Base-by-base conservation (phyloP, 2,113 vertebrate genomes). In the Drymodes brunneopygia region DNA sequence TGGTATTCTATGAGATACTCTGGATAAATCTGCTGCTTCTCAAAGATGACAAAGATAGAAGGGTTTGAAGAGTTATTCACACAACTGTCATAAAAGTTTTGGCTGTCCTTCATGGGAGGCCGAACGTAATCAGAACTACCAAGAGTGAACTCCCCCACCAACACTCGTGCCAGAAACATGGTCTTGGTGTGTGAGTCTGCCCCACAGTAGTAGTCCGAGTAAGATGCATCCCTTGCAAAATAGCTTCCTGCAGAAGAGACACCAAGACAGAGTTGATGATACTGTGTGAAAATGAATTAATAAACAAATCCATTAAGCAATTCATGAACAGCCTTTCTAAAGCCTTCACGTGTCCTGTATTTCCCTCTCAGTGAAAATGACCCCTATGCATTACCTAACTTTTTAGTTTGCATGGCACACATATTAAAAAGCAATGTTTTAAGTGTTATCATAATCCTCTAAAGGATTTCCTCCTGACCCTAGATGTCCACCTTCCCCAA, bases 1-100 rank as follows among this genome's bases (percentile, higher is more conserved):
- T 94, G 36, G 38, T 99, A 99, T 42, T 98, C 94, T 67, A 99
- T 98, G 56, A 99, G 75, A 69, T 99, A 99, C 95, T 99, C 99
- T 0, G 99, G 99, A 92, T 99, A 99, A 86, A 99, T 96, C 96
- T 99, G 99, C 61, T 98, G 98, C 84, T 98, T 98, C 89, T 99
- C 98, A 60, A 99, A 99, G 87, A 99, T 94, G 31, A 99, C 99
- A 44, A 98, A 99, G 88, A 99, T 98, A 20, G 98, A 98, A 6
- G 99, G 99, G 54, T 98, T 78, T 0, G 35, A 73, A 38, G 69
- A 11, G 14, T 97, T 78, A 78, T 99, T 98, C 17, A 99, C 99
- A 23, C 99, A 99, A 94, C 99, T 99, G 97, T 99, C 98, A 0
- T 98, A 99, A 90, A 99, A 98, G 78, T 69, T 94, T 70, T 81